A percentile compares a stretch with the other conserved stretches of the same genome.
Conservation (phyloP, 2,113 vertebrate genomes). For the Tetrax tetrax region DNA sequence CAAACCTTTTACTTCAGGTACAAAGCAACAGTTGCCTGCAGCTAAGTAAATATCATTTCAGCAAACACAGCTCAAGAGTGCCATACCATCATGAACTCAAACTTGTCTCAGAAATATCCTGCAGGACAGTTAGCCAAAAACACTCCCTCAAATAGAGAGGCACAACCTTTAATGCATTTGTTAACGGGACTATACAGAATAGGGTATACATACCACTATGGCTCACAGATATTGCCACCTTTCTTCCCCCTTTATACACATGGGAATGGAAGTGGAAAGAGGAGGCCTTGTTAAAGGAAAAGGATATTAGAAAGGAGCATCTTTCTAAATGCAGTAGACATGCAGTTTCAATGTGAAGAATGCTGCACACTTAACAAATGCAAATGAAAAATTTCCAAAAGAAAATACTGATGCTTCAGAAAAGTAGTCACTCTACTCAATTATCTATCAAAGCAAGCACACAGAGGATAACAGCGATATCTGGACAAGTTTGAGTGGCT, state of each 20-base stretch:
- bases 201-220: accelerated
- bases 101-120: neutral
- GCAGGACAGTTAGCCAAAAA: neutral
- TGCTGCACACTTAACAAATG: neutral
- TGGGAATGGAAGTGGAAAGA: neutral
- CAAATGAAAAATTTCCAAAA: neutral
- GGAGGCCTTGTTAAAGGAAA: neutral
- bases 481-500: neutral
- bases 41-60: neutral
- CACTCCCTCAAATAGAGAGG: neutral
- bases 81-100: neutral
- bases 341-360: neutral
- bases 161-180: neutral
- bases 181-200: neutral
- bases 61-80: neutral
- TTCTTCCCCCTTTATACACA: neutral
- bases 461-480: neutral
- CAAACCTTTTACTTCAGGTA: neutral
- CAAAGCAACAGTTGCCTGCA: neutral
- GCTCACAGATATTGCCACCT: neutral
- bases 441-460: neutral
- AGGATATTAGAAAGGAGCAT: neutral
- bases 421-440: neutral
- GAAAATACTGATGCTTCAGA: neutral
- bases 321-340: neutral